Base-by-base conservation (phyloP, 1,140 invertebrate species). In the Pygmarrhopalites habei region DNA sequence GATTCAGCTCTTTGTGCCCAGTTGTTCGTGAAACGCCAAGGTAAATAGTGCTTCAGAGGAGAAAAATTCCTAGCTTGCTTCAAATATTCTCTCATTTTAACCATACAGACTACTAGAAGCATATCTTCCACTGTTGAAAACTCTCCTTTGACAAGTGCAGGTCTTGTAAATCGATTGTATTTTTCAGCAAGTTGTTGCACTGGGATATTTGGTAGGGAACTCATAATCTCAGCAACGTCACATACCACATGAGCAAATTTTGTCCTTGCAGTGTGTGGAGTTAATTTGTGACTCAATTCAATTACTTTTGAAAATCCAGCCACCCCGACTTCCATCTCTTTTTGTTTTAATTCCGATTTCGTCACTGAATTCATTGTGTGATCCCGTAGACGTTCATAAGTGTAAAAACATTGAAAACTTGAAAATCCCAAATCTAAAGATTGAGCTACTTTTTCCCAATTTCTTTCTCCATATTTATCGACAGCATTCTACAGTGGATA, bases 111-210 rank as follows among this genome's bases (percentile, higher is more conserved):
- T 10, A 56, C 3, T 23, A 56, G 19, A 7, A 56, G 7, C 19
- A 56, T 4, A 25, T 56, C 53, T 56, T 56, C 53, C 5, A 56
- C 35, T 56, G 25, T 7, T 56, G 12, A 5, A 56, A 56, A 56
- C 53, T 10, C 35, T 2, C 53, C 53, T 23, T 41, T 56, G 10
- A 19, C 14, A 7, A 52, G 7, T 7, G 7, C 53, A 39, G 53
- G 53, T 12, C 23, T 30, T 4, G 7, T 26, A 35, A 41, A 35
- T 7, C 53, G 12, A 28, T 41, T 56, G 21, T 56, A 56, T 17
- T 30, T 14, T 23, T 12, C 26, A 7, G 53, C 53, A 12, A 56
- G 10, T 19, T 10, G 10, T 39, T 10, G 5, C 2, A 56, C 10
- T 15, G 53, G 30, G 5, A 39, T 26, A 25, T 56, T 56, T 3